Conservation (phyloP, 2,888 invertebrate genomes). For the Eupithecia tripunctaria region DNA sequence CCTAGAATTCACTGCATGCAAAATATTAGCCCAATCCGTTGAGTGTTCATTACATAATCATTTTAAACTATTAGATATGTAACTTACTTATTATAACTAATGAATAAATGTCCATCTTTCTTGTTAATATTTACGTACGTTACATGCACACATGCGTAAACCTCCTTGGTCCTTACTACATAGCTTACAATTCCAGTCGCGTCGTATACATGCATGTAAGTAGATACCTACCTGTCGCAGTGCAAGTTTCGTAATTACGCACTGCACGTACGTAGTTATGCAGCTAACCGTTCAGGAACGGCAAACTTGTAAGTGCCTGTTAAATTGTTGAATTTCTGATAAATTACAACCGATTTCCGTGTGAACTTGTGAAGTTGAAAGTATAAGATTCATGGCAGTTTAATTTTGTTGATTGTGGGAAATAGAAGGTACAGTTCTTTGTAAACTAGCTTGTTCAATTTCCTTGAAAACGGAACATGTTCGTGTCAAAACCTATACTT, state of each 20-base stretch:
- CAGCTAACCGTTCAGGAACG: slow-evolving; percentile 42
- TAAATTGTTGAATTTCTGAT: slow-evolving; percentile 37
- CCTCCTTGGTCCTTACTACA: background rate
- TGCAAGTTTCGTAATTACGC: slow-evolving; percentile 45
- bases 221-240: background rate
- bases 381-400: slow-evolving; percentile 35
- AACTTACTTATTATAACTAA: no score
- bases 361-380: slow-evolving; percentile 36
- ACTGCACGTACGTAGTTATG: no score
- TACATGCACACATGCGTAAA: background rate
- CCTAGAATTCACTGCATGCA: no score
- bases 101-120: no score
- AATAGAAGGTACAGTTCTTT: background rate
- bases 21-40: no score
- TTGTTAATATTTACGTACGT: no score
- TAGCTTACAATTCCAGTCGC: background rate
- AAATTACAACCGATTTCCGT: slow-evolving; percentile 24
- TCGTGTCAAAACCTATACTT: background rate
- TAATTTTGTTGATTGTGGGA: slow-evolving; percentile 15
- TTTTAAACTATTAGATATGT: no score
- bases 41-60: no score
- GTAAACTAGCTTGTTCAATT: background rate
- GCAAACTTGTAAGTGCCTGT: slow-evolving; percentile 35
- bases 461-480: background rate
- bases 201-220: background rate